phyloP scores from a whole-genome alignment of 2,888 invertebrate genomes.

The Sarcophaga subvicina region DNA sequence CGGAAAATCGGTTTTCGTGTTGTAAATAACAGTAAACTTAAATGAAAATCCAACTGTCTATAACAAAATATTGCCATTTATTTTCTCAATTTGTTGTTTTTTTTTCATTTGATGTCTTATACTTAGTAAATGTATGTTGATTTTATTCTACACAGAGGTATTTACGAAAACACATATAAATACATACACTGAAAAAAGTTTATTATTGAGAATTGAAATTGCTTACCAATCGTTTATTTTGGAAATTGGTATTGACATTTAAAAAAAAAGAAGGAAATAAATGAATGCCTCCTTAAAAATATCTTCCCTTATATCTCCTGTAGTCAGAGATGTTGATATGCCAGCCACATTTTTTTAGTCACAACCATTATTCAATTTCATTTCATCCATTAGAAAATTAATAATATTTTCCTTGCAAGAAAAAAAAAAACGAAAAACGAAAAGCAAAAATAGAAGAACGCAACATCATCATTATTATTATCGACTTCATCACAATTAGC shows the following conservation, averaged over 20 bases:
- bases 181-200: conserved; percentile 20
- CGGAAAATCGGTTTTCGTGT: neutral
- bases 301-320: neutral
- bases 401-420: conserved; percentile 70
- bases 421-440: conserved; percentile 39
- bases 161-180: neutral
- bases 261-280: conserved; percentile 42
- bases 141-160: conserved; percentile 47
- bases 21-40: neutral
- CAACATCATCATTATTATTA: neutral
- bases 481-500: conserved; percentile 2
- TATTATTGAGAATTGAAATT: conserved; percentile 44
- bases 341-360: neutral
- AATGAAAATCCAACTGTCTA: conserved; percentile 43
- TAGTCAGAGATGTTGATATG: no score
- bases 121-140: conserved; percentile 56
- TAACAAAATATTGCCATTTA: conserved; percentile 48
- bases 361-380: conserved; percentile 65
- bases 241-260: conserved; percentile 45
- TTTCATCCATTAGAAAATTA: conserved; percentile 80
- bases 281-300: conserved; percentile 16
- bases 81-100: conserved; percentile 15
- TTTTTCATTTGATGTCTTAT: neutral
- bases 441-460: neutral
- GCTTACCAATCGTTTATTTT: conserved; percentile 63